Evolutionary conservation across 2,113 vertebrate species (phyloP), one percentile per base, ranked within the genome.

Genomic region (Ardeotis arabs): DNA sequence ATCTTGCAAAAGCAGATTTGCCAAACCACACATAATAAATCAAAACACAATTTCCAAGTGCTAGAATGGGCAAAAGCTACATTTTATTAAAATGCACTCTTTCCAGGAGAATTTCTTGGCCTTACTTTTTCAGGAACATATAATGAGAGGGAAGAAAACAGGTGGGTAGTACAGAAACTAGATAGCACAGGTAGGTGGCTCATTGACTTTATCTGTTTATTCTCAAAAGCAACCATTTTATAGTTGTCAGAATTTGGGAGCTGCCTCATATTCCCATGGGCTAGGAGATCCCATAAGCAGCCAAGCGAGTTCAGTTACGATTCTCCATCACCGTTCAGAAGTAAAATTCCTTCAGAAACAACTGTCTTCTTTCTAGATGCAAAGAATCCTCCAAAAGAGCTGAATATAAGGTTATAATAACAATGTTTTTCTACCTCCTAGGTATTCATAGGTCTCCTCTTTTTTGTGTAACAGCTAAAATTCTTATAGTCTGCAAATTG

Each of bases 21-120:
- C 95, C 93, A 94, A 97, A 89, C 92, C 95, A 96, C 95, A 95
- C 49, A 6, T 82, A 69, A 88, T 92, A 95, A 97, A 96, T 97
- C 95, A 93, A 82, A 97, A 94, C 67, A 89, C 83, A 78, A 85
- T 97, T 97, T 97, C 88, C 68, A 83, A 93, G 85, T n/a, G 44
- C 78, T 90, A 89, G 76, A 86, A 86, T 0, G 16, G 56, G 55
- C 45, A 84, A 93, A 87, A 82, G 29, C 68, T 95, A n/a, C 31
- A 16, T 78, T 64, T 82, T 94, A 47, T 73, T 93, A 33, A 37
- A 82, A 64, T 35, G 33, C 11, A 15, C 23, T 72, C 19, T 66
- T 89, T 84, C 79, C 70, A 89, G 69, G 44, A 82, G 21, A 53
- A 60, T 85, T 69, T 87, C 59, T 94, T 76, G 53, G 15, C 39